These are phyloP conservation scores for Clivina fossor DNA, from an alignment of 2,888 invertebrate genomes.

Conservation along the genomic window DNA sequence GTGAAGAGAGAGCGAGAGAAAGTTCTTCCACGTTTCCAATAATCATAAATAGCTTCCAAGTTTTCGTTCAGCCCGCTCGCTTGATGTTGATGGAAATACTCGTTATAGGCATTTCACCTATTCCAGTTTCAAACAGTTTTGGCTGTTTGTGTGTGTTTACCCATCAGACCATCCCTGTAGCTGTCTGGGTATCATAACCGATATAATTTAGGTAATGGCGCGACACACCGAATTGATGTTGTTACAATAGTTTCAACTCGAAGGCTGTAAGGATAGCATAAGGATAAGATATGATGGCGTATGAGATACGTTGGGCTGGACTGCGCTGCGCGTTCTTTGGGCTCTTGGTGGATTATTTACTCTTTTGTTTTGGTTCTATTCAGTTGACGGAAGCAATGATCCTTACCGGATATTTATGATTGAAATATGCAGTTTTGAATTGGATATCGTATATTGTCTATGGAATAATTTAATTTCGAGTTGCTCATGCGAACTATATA, in stretches of 20 bases:
- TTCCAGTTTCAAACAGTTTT: neutral
- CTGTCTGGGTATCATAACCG: neutral
- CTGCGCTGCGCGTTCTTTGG: no score
- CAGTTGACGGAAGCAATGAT: no score
- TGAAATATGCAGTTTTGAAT: neutral
- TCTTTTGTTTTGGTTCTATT: no score
- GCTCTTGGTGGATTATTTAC: no score
- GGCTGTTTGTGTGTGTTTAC: neutral
- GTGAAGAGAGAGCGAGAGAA: slow-evolving; percentile 9
- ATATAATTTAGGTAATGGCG: slow-evolving; percentile 17
- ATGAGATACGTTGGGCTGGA: no score
- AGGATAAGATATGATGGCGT: no score
- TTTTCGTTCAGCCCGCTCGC: neutral
- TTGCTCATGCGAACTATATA: no score
- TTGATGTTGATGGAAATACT: slow-evolving; percentile 5
- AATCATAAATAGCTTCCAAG: slow-evolving; percentile 22
- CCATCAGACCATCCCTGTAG: no score
- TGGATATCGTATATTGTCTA: no score
- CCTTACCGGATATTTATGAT: neutral
- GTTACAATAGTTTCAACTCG: slow-evolving; percentile 4
- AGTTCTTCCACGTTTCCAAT: slow-evolving; percentile 16
- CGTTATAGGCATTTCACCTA: neutral
- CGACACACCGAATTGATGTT: neutral
- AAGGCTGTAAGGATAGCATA: neutral
- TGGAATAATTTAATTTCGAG: no score